phyloP scores from a whole-genome alignment of 2,113 vertebrate species.

The Plectropomus leopardus region DNA sequence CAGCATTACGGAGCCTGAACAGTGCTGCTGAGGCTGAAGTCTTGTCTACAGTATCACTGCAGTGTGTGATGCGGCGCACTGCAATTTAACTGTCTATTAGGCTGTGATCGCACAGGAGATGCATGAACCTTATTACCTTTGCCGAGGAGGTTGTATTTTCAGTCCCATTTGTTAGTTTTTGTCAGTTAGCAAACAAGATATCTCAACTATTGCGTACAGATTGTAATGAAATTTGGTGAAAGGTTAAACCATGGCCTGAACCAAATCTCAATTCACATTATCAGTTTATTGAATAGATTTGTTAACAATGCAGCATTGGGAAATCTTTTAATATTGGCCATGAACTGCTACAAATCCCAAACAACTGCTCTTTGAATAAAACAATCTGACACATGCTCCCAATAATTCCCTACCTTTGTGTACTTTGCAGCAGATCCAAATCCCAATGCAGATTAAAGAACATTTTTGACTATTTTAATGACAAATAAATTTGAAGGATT shows the following conservation, averaged over 20 bases:
- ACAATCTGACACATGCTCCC: slow-evolving; percentile 1
- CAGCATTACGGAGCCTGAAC: slow-evolving; percentile 64
- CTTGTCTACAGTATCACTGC: slow-evolving; percentile 66
- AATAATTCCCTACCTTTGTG: slow-evolving; percentile 1
- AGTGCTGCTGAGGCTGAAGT: slow-evolving; percentile 67
- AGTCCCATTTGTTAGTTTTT: slow-evolving; percentile 46
- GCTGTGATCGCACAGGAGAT: slow-evolving; percentile 49
- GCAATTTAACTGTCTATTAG: slow-evolving; percentile 77
- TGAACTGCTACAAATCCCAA: background rate
- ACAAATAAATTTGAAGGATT: background rate
- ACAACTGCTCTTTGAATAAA: background rate
- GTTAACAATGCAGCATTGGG: background rate
- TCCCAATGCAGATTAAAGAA: slow-evolving; percentile 14
- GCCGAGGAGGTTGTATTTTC: slow-evolving; percentile 40
- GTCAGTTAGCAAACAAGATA: slow-evolving; percentile 10
- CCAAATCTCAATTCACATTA: background rate
- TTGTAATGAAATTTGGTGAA: slow-evolving; percentile 24
- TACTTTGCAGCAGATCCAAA: slow-evolving; percentile 8
- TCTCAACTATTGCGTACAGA: background rate
- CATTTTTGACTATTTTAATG: slow-evolving; percentile 15
- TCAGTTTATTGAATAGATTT: background rate
- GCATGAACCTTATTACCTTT: slow-evolving; percentile 51
- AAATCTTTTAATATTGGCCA: slow-evolving; percentile 15
- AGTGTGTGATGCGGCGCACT: slow-evolving; percentile 58
- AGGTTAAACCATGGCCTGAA: slow-evolving; percentile 7